Evolutionary conservation across 1,140 invertebrate species (phyloP), one percentile per base, ranked within the genome.

Genomic region (Drosophila ercepeae): DNA sequence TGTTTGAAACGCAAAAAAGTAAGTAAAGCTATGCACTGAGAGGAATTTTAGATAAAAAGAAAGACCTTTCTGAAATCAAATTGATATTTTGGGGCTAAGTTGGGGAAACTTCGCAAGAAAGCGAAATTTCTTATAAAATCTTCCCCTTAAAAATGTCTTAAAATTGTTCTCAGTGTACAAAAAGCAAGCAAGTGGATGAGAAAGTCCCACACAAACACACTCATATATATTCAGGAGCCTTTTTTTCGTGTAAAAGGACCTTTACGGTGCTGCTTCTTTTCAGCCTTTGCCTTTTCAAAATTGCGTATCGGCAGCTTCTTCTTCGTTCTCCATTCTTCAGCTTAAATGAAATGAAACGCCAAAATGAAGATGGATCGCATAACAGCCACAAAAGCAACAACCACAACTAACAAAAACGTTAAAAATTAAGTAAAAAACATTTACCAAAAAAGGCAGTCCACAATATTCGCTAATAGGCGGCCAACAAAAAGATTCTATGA

Each of bases 301-400:
- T 45, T 73, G 58, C 64, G 58, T 52, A 46, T 53, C 42, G 59
- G 57, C 78, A 44, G 49, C 49, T 9, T 32, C 29, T 4, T 32
- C 29, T 32, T 32, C 29, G 29, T 3, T n/a, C 29, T 32, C 9
- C 11, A 32, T 44, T 58, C 34, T 67, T 68, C 48, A 39, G 36
- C 58, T 53, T 32, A 78, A 83, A 83, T 84, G 65, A 72, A 63
- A 58, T 54, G 69, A 71, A 71, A 71, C 67, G 65, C 55, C 72
- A 76, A 86, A 84, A 86, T 84, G 72, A 86, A 86, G 79, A 84
- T 84, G 81, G 79, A 84, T 84, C 79, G 61, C 61, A 79, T 83
- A 72, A 72, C 81, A 75, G 29, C 41, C 61, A 27, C 54, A 61
- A 25, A 25, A 61, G n/a, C 39, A 41, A 53, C 18, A 57, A 42